phyloP scores from a whole-genome alignment of 1,140 invertebrate genomes.

The Drosophila sproati region DNA sequence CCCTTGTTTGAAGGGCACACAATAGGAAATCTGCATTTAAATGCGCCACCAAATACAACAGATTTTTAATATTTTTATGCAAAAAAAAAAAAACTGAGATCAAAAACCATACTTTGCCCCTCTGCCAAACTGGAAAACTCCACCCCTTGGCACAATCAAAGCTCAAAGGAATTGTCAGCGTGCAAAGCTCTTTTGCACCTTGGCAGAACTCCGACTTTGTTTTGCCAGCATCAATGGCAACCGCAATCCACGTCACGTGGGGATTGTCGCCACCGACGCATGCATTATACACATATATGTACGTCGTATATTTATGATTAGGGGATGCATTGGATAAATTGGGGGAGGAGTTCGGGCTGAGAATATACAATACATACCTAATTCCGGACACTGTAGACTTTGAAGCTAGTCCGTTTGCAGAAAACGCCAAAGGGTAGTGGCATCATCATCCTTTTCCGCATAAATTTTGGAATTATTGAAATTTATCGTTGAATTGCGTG shows the following conservation, averaged over 20 bases:
- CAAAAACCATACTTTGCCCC: constrained; percentile 10
- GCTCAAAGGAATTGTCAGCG: constrained; percentile 70
- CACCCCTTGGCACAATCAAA: constrained; percentile 52
- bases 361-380: constrained; percentile 6
- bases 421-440: constrained; percentile 40
- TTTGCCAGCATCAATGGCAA: constrained; percentile 44
- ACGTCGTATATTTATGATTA: constrained; percentile 24
- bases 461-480: constrained; percentile 81
- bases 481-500: constrained; percentile 66
- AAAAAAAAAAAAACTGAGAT: constrained; percentile 25
- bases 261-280: constrained; percentile 46
- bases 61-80: constrained; percentile 59
- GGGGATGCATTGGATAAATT: constrained; percentile 14
- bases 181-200: constrained; percentile 65
- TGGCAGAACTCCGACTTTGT: constrained; percentile 1
- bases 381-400: constrained; percentile 58
- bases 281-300: constrained; percentile 44
- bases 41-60: constrained; percentile 36
- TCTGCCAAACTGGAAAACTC: not conserved
- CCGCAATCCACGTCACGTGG: constrained; percentile 63
- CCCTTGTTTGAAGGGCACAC: constrained; percentile 20
- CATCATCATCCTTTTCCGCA: constrained; percentile 49
- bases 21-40: constrained; percentile 72
- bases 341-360: constrained; percentile 3
- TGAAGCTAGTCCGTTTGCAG: constrained; percentile 53